Evolutionary conservation across 2,113 vertebrate genomes (phyloP).

Genomic region (Pituophis catenifer): DNA sequence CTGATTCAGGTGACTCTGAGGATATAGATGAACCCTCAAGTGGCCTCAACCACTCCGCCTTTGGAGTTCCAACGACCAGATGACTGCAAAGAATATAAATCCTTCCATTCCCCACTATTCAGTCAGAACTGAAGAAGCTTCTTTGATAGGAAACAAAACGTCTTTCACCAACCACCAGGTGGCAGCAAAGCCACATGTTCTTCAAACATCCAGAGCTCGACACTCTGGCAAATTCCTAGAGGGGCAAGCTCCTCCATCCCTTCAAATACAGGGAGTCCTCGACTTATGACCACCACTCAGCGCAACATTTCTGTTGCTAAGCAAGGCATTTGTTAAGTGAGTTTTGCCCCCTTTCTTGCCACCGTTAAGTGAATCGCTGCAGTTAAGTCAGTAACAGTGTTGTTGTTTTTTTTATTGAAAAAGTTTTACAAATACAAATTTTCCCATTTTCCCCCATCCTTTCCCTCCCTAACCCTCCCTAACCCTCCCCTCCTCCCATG

Average conservation of each 20-base stretch:
- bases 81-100: not conserved
- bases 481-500: too few relatives aligned
- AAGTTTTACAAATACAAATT: too few relatives aligned
- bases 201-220: not conserved
- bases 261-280: not conserved
- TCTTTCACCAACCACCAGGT: not conserved
- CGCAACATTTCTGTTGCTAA: not conserved
- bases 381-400: not conserved
- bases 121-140: not conserved
- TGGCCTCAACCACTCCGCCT: too few relatives aligned
- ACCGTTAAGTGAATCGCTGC: not conserved
- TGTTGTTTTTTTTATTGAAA: too few relatives aligned
- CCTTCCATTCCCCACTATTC: not conserved
- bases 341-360: not conserved
- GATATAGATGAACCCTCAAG: too few relatives aligned
- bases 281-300: not conserved
- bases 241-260: not conserved
- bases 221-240: not conserved
- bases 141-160: not conserved
- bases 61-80: too few relatives aligned
- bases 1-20: too few relatives aligned
- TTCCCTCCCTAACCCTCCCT: too few relatives aligned
- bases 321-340: not conserved
- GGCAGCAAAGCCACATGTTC: not conserved
- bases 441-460: too few relatives aligned